These are phyloP conservation scores for Erithacus rubecula DNA, from an alignment of 2,797 vertebrate genomes.

Conservation along the genomic window DNA sequence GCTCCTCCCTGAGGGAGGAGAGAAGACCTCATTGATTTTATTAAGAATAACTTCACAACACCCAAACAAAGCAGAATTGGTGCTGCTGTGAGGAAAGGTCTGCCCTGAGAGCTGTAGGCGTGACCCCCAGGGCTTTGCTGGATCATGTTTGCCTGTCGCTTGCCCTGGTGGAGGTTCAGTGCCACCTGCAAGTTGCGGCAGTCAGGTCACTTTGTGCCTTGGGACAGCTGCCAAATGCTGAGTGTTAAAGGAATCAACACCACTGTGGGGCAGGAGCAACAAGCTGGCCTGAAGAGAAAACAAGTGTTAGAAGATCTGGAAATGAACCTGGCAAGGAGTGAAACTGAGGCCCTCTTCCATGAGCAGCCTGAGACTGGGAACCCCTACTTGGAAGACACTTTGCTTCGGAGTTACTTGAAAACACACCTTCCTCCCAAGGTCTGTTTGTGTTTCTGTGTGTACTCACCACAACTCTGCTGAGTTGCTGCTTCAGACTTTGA, in stretches of 20 bases:
- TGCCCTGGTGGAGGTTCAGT: neutral
- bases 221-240: neutral
- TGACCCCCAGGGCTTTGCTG: rapidly evolving
- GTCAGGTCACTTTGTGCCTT: neutral
- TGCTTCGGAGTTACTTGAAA: conserved; percentile 79
- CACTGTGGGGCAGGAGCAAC: neutral
- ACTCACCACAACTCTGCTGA: rapidly evolving
- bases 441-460: neutral
- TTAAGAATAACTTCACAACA: neutral
- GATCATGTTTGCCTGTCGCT: neutral
- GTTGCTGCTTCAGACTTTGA: neutral
- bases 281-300: rapidly evolving
- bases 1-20: conserved; percentile 15
- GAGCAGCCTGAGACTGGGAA: conserved; percentile 78
- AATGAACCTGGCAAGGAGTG: conserved; percentile 59
- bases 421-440: conserved; percentile 80
- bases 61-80: neutral
- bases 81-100: neutral
- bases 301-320: neutral
- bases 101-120: rapidly evolving
- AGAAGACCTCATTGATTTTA: neutral
- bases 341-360: conserved; percentile 75
- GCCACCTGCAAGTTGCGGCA: neutral
- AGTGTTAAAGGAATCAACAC: neutral
- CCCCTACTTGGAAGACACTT: conserved; percentile 79